Base-by-base conservation (phyloP, 2,797 vertebrate species). In the Petrocephalus schoutedeni region DNA sequence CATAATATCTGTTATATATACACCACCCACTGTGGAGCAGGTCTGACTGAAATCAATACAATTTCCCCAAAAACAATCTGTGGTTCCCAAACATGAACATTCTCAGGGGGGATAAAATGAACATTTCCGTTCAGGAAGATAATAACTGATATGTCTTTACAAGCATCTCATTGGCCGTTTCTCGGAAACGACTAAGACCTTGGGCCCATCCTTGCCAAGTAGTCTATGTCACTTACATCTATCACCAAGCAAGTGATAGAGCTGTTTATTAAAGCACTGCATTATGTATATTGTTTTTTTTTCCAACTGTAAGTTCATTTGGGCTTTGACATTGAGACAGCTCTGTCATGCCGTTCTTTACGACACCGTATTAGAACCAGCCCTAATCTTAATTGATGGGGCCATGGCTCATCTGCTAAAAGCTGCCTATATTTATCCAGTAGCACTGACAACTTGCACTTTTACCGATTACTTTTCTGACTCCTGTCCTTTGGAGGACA, bases 371-470 rank as follows among this genome's bases (percentile, higher is more conserved):
- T 94, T 96, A 94, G 94, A 93, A 88, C 91, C 91, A 90, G 92
- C 89, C 91, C 93, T 95, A 94, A 97, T 96, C 94, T 95, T 96
- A 97, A 97, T 95, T 95, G 94, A 95, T 95, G 95, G 93, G 86
- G 89, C 93, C 91, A 93, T 93, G 95, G 94, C 94, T 97, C 96
- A 97, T 97, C 96, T 96, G 94, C 96, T 97, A 97, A 98, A 96
- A 97, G 96, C 96, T 92, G 92, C 92, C 94, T 95, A 93, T 96
- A 96, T 96, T 96, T 96, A 96, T 96, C 95, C 94, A 93, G 92
- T 90, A 91, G 88, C 91, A 91, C 94, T 95, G 92, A 95, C 95
- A 94, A 94, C 95, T 93, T 92, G 93, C 96, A 96, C 96, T 97
- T 97, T 96, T 95, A 97, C 95, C 94, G 95, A 97, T 97, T 97